Conservation (phyloP, 2,113 vertebrate genomes). For the Cinclus cinclus region DNA sequence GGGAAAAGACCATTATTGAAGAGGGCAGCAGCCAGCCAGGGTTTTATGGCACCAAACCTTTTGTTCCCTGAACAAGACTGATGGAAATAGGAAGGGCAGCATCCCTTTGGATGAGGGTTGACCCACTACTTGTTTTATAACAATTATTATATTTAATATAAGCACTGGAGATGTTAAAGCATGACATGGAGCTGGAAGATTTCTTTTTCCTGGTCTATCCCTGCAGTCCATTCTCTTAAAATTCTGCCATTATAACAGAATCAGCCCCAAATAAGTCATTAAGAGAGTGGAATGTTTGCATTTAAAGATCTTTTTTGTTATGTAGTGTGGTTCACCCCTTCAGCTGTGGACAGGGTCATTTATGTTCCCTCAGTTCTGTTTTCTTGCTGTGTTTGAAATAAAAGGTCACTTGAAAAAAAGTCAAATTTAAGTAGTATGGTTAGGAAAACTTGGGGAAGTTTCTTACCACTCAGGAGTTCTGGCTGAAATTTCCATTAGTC, state of each 20-base stretch:
- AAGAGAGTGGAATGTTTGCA: background rate
- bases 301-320: background rate
- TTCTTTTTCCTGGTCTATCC: background rate
- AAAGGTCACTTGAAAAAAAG: accelerated
- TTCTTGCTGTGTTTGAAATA: background rate
- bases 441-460: background rate
- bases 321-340: accelerated
- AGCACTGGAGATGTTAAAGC: background rate
- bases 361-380: background rate
- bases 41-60: background rate
- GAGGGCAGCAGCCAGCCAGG: background rate
- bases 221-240: background rate
- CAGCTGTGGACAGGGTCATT: background rate
- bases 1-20: background rate
- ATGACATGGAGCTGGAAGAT: accelerated
- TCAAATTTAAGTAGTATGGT: background rate
- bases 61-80: background rate
- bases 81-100: background rate
- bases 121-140: background rate
- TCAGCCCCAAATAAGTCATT: background rate
- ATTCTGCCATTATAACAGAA: background rate
- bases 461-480: background rate
- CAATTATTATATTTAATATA: background rate
- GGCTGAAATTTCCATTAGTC: background rate
- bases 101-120: background rate